phyloP scores from a whole-genome alignment of 2,797 vertebrate genomes.

The Gymnodraco acuticeps region DNA sequence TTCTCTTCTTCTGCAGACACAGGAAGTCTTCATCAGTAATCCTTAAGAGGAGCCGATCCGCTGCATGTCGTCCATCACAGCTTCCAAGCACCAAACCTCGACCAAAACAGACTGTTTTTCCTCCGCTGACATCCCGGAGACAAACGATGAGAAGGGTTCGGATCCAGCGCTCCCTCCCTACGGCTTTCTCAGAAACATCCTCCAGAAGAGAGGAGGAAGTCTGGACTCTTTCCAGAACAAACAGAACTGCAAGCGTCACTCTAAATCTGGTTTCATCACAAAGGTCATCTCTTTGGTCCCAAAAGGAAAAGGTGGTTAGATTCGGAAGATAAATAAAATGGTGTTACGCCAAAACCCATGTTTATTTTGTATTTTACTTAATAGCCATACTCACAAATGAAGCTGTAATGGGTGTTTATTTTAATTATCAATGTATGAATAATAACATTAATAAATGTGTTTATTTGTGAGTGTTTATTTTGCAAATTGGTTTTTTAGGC shows the following conservation, averaged over 20 bases:
- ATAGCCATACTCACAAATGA: no score
- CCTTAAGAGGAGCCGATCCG: constrained; percentile 30
- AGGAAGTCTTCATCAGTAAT: constrained; percentile 8
- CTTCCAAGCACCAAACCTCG: constrained; percentile 2
- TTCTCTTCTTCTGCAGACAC: constrained; percentile 15
- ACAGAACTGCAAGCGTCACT: not conserved
- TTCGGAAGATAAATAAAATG: no score
- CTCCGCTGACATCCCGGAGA: constrained; percentile 44
- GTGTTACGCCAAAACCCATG: no score
- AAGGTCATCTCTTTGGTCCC: no score
- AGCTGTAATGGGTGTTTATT: no score
- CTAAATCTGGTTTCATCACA: not conserved
- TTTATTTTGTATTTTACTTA: no score
- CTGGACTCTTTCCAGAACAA: no score
- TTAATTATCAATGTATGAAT: no score
- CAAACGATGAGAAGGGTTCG: constrained; percentile 29
- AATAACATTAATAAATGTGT: no score
- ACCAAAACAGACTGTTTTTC: constrained; percentile 58
- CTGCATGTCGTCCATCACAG: constrained; percentile 43
- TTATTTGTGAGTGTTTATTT: no score
- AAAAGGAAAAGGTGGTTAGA: no score
- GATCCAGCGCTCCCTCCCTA: constrained; percentile 16
- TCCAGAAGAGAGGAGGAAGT: constrained; percentile 9
- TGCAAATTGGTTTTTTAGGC: no score
- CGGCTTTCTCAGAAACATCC: constrained; percentile 26